Evolutionary conservation across 2,113 vertebrate species (phyloP), one percentile per base, ranked within the genome.

Genomic region (Cynoglossus semilaevis): DNA sequence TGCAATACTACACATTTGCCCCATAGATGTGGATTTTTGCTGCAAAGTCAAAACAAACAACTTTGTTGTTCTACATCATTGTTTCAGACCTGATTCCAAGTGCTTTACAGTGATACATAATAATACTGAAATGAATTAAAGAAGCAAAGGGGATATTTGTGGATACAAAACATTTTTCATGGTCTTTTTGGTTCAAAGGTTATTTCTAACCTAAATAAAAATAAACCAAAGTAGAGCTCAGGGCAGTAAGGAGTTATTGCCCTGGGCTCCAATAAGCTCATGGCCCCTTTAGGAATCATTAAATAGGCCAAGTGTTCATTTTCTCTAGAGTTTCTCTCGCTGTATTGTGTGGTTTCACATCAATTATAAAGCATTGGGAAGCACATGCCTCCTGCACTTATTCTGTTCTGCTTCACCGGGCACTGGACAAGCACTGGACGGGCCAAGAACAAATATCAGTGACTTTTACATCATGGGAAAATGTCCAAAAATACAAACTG

Each of bases 261-360:
- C 62, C 41, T 58, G 49, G 37, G 75, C 57, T 47, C 52, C 43
- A 56, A 65, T 64, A 57, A 74, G 85, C 65, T 67, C 72, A 34
- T 16, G 51, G 53, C 67, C 70, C 80, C 82, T 71, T 57, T 9
- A 77, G 81, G 84, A 79, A 73, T 77, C 70, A 79, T 60, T 78
- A 88, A 82, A 86, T 87, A 85, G 85, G 83, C 64, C 83, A 74
- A 77, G 80, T 79, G 58, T 84, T 82, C 64, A 51, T 83, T 81
- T 79, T 78, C 83, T 80, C 71, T 61, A n/a, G 58, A 77, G 70
- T 74, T 84, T 78, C 65, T 75, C 63, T 71, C 29, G 74, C 71
- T 35, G 15, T 58, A 65, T 71, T 67, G 70, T 53, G 81, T 77
- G 72, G 67, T 79, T 69, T 79, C 84, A 78, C 82, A 84, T 87